phyloP scores from a whole-genome alignment of 2,797 vertebrate species.

The Anabacerthia variegaticeps region DNA sequence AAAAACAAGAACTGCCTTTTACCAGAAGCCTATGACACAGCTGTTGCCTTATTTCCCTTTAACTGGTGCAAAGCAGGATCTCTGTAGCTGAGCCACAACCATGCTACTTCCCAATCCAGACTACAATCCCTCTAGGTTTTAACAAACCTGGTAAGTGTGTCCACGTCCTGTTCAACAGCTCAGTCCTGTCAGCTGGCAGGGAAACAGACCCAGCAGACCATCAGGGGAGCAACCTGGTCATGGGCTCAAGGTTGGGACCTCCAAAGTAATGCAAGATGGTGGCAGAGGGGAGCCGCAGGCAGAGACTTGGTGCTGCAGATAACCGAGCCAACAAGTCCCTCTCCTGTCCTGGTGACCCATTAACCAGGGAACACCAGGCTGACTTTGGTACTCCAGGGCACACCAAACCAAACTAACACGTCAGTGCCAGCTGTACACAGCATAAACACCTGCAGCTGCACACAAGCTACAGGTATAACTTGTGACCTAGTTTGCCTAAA shows the following conservation, averaged over 20 bases:
- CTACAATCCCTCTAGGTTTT: background rate
- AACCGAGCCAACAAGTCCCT: background rate
- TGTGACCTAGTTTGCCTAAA: background rate
- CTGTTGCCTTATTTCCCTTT: background rate
- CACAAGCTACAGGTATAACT: background rate
- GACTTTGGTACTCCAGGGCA: background rate
- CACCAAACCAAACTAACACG: rapidly evolving
- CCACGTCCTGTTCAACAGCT: background rate
- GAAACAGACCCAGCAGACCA: background rate
- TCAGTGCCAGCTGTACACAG: background rate
- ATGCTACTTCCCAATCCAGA: background rate
- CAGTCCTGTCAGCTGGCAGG: background rate
- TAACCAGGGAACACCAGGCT: background rate
- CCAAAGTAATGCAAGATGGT: background rate
- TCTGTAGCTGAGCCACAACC: background rate
- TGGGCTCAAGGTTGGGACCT: background rate
- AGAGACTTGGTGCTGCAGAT: background rate
- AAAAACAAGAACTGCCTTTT: background rate
- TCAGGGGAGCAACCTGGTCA: background rate
- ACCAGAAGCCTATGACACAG: background rate
- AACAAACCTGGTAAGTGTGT: background rate
- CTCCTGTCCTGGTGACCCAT: background rate
- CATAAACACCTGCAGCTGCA: background rate
- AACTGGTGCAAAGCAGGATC: background rate
- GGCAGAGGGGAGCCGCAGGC: background rate